These are phyloP conservation scores for Eufriesea mexicana DNA, from an alignment of 1,140 invertebrate genomes.

Conservation along the genomic window DNA sequence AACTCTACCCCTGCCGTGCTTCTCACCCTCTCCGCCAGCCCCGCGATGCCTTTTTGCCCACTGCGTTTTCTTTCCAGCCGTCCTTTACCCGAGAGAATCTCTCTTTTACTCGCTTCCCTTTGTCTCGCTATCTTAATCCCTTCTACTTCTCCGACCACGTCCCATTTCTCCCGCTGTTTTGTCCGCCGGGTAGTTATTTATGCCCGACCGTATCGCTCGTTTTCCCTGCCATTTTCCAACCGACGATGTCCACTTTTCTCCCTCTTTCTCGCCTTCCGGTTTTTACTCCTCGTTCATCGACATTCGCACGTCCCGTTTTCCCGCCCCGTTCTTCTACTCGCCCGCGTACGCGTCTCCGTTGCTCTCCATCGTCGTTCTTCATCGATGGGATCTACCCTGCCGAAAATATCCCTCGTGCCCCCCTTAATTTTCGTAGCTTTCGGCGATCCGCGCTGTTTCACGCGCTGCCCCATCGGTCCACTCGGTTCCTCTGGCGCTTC, in stretches of 20 bases:
- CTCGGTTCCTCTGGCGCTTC: background rate
- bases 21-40: background rate
- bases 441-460: background rate
- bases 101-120: background rate
- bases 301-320: background rate
- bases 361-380: background rate
- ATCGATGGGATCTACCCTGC: background rate
- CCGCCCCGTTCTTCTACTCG: too few relatives aligned
- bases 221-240: slow-evolving; percentile 4
- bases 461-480: background rate
- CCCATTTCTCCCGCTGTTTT: background rate
- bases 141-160: background rate
- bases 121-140: slow-evolving; percentile 21
- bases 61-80: background rate
- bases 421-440: background rate
- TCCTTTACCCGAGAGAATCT: background rate
- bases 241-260: background rate
- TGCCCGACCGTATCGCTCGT: background rate
- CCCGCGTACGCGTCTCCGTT: background rate
- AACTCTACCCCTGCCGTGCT: slow-evolving; percentile 18
- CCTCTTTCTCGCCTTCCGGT: background rate
- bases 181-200: background rate
- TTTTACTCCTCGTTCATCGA: background rate
- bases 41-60: background rate
- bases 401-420: background rate